Conservation (phyloP, 2,113 vertebrate genomes). For the Equus przewalskii region DNA sequence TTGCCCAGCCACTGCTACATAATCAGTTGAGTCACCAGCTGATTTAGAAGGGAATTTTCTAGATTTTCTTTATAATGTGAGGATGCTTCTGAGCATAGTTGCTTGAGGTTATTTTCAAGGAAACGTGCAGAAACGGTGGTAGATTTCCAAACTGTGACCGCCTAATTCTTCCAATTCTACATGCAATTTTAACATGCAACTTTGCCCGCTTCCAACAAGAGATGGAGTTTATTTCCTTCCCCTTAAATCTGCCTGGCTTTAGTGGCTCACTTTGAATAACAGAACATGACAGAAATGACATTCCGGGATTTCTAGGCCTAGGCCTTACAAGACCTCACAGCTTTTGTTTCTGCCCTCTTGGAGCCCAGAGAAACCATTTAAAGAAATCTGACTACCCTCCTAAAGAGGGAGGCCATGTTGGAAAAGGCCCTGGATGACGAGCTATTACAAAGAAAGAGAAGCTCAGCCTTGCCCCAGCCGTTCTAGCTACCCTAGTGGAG, state of each 20-base stretch:
- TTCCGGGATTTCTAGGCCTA: not conserved
- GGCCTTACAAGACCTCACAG: not conserved
- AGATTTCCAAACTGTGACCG: not conserved
- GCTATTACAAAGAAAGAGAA: not conserved
- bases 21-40: not conserved
- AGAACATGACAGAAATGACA: not conserved
- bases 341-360: not conserved
- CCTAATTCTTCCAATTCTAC: not conserved
- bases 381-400: not conserved
- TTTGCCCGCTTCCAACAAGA: not conserved
- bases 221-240: not conserved
- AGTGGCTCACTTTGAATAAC: not conserved
- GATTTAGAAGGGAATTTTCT: not conserved
- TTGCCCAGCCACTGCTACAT: not conserved
- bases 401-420: not conserved
- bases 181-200: not conserved
- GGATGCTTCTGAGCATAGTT: not conserved
- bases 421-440: not conserved
- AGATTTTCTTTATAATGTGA: not conserved
- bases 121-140: not conserved
- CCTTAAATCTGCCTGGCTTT: not conserved
- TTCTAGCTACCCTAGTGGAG: not conserved
- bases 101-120: not conserved
- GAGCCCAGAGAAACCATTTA: not conserved
- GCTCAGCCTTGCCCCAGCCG: not conserved